Base-by-base conservation (phyloP, 2,113 vertebrate species). In the Seriola dumerili region DNA sequence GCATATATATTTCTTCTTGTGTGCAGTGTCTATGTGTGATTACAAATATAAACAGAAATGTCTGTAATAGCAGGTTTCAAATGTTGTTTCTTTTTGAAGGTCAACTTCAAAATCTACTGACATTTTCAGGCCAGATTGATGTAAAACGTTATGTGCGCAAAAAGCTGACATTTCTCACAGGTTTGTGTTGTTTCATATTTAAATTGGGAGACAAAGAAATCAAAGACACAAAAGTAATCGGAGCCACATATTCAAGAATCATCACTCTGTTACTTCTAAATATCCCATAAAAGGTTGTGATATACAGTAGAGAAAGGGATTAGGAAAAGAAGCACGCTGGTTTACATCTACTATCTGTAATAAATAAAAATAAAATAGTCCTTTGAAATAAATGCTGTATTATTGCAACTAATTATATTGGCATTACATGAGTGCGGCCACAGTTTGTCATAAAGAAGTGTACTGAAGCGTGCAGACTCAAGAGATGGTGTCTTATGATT, bases 41-140 rank as follows among this genome's bases (percentile, higher is more conserved):
- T 48, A 21, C 25, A 69, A 29, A 52, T 58, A 83, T 88, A 63
- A 88, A 59, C 48, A 54, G 62, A 65, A 9, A 59, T 76, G 64
- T 84, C 78, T 81, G 61, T 85, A 91, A 86, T 81, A 66, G 69
- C 58, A 72, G 52, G 74, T 79, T 76, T 87, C 66, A 81, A 85
- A 90, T 81, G 73, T 38, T 32, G 74, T 84, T 79, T 87, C 81
- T 63, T 80, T 46, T 83, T 92, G 88, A 95, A 95, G 92, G 94
- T 94, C 93, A 95, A 71, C 76, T 73, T 88, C 48, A 65, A 88
- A 90, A 87, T 90, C 63, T 46, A 44, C 84, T 91, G 92, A 92
- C 88, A 91, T 92, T 93, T 92, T 86, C 38, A 46, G 19, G 54
- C 81, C 75, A 77, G 84, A 85, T 17, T 72, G 72, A 85, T 87